Percentiles rank a stretch among this genome's conserved stretches.
Conservation (phyloP, 2,888 invertebrate species). For the Myathropa florea region DNA sequence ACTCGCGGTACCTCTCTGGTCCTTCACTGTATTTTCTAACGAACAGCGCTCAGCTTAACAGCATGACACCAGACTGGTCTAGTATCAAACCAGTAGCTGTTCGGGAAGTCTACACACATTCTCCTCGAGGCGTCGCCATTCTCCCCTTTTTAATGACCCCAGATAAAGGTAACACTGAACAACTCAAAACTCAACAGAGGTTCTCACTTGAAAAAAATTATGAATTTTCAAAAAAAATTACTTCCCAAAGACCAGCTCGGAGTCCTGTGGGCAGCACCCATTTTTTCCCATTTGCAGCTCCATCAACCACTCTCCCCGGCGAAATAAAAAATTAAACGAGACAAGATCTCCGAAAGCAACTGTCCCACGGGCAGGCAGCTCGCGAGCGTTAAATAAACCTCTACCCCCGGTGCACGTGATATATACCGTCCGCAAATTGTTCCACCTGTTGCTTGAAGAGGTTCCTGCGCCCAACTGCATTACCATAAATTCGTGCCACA, state of each 20-base stretch:
- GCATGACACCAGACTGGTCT: no score
- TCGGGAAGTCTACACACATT: no score
- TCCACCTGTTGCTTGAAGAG: conserved; percentile 54
- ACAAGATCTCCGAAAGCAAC: background rate
- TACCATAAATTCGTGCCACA: conserved; percentile 67
- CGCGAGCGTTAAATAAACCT: conserved; percentile 9
- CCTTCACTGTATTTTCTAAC: no score
- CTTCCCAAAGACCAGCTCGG: no score
- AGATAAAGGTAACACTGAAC: no score
- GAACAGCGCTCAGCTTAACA: no score
- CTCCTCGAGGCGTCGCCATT: no score
- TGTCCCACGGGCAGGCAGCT: background rate
- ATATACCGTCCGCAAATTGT: conserved; percentile 44
- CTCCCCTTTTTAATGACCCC: no score
- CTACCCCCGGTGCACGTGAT: conserved; percentile 56
- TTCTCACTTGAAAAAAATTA: background rate
- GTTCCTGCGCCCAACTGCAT: conserved; percentile 50
- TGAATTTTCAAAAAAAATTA: no score
- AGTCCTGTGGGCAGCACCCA: background rate
- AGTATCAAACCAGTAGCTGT: no score
- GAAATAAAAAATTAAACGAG: background rate
- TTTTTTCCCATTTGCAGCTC: background rate
- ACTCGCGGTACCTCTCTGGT: no score
- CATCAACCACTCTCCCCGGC: background rate
- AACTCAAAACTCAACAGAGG: background rate